Evolutionary conservation across 30 jellyfish, hydroid and myxozoan genomes (phyloP).

Genomic region (Aurelia sp.): DNA sequence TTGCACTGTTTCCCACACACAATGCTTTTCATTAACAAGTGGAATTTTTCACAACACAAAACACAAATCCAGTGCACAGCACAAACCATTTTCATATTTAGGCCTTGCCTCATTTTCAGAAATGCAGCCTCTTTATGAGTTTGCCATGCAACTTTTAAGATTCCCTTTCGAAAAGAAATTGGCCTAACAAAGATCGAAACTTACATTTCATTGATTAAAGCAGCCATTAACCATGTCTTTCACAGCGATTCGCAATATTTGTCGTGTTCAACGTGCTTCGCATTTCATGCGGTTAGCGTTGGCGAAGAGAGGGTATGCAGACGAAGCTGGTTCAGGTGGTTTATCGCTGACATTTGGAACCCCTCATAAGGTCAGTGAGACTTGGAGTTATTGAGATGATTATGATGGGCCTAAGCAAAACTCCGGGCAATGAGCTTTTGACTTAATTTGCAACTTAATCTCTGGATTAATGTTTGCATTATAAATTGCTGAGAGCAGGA

Average conservation of each 20-base stretch:
- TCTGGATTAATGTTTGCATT: no score
- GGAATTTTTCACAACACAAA: no score
- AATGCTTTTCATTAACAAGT: no score
- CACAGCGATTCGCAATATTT: slow-evolving; percentile 30
- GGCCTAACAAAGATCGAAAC: background rate
- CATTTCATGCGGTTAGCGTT: slow-evolving; percentile 32
- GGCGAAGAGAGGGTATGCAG: slow-evolving; percentile 67
- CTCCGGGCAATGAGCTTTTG: no score
- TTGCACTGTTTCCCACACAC: no score
- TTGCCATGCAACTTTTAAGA: no score
- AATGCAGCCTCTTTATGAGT: background rate
- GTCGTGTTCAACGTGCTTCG: slow-evolving; percentile 17
- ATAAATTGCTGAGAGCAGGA: no score
- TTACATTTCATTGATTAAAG: background rate
- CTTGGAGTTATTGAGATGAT: no score
- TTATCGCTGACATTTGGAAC: slow-evolving; percentile 79
- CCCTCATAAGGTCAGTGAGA: slow-evolving; percentile 66
- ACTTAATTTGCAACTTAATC: no score
- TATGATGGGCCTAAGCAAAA: no score
- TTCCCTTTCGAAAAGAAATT: background rate
- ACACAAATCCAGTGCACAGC: no score
- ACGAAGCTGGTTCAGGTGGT: slow-evolving; percentile 75
- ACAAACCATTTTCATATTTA: no score
- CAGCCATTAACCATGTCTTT: slow-evolving; percentile 45
- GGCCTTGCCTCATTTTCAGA: slow-evolving; percentile 1